phyloP scores from a whole-genome alignment of 2,888 invertebrate genomes.

The Fragum fragum region DNA sequence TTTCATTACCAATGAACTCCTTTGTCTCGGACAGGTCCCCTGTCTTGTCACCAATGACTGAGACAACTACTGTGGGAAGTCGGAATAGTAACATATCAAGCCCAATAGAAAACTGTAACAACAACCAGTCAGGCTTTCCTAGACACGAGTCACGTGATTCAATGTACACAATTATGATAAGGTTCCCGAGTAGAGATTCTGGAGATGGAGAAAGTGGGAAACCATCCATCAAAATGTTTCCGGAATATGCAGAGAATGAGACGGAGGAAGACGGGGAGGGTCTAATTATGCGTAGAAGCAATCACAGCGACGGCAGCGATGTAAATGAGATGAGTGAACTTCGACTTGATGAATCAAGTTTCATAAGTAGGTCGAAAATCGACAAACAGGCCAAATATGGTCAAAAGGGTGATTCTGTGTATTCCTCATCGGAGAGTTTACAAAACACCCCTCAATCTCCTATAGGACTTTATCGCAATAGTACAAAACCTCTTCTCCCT shows the following conservation, averaged over 20 bases:
- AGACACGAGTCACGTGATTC: conserved; percentile 46
- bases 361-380: conserved; percentile 18
- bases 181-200: conserved; percentile 88
- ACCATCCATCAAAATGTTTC: conserved; percentile 86
- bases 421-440: conserved; percentile 45
- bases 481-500: conserved; percentile 62
- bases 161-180: conserved; percentile 97
- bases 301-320: conserved; percentile 38
- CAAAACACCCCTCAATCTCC: conserved; percentile 32
- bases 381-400: conserved; percentile 11
- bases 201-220: conserved; percentile 53
- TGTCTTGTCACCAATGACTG: conserved; percentile 54
- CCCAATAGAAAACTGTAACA: conserved; percentile 21
- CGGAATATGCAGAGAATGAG: conserved; percentile 87
- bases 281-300: conserved; percentile 23
- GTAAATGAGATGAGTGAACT: conserved; percentile 38
- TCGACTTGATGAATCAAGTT: conserved; percentile 42
- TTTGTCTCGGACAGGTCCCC: conserved; percentile 48
- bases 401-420: conserved; percentile 29
- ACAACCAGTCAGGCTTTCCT: conserved; percentile 25
- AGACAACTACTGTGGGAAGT: conserved; percentile 54
- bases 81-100: conserved; percentile 51
- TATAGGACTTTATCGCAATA: conserved; percentile 16
- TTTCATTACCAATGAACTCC: conserved; percentile 55
- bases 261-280: conserved; percentile 36